phyloP scores from a whole-genome alignment of 2,797 vertebrate genomes.

The Odontamblyopus lacepedii region DNA sequence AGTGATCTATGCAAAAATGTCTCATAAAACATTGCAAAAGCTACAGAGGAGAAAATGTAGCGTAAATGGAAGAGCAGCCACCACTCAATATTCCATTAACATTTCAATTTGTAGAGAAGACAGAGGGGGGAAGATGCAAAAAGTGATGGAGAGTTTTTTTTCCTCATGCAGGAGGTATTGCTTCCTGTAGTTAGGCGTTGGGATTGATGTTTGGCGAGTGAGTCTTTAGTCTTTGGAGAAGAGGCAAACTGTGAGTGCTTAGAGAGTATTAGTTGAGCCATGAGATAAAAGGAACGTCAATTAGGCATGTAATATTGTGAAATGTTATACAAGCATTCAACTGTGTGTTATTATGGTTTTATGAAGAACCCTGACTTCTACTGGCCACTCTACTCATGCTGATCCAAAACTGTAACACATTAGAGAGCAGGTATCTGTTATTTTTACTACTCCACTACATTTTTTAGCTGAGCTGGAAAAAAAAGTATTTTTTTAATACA shows the following conservation, averaged over 20 bases:
- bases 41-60: conserved; percentile 24
- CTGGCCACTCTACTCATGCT: too few species aligned
- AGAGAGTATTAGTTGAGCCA: conserved; percentile 5
- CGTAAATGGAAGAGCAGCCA: conserved; percentile 30
- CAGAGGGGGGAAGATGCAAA: conserved; percentile 18
- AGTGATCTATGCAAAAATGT: conserved; percentile 22
- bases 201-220: neutral
- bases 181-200: neutral
- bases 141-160: conserved; percentile 11
- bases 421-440: too few species aligned
- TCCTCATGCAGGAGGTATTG: neutral
- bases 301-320: neutral
- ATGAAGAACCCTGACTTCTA: neutral
- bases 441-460: too few species aligned
- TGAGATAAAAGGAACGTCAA: neutral
- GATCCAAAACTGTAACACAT: neutral
- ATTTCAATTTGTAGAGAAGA: conserved; percentile 42
- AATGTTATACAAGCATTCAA: neutral
- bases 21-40: conserved; percentile 24
- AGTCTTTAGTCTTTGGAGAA: neutral
- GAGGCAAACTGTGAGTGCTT: neutral
- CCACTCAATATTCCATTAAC: conserved; percentile 53
- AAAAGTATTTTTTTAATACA: too few species aligned
- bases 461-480: too few species aligned
- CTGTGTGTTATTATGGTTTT: neutral